Base-by-base conservation (phyloP, 2,888 invertebrate genomes). In the Amblyteles armatorius region DNA sequence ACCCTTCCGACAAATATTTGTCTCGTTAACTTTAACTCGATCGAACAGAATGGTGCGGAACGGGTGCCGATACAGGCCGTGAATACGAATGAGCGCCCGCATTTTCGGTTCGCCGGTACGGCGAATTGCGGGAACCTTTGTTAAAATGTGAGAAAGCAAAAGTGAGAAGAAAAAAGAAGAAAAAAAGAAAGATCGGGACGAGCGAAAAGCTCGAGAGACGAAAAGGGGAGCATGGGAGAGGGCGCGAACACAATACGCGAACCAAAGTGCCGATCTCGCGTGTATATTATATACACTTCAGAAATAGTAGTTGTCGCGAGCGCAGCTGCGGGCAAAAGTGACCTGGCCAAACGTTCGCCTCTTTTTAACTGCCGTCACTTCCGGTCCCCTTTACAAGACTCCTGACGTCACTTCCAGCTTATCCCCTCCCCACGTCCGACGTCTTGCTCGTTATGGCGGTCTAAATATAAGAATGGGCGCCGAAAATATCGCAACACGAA, bases 281-380 rank as follows among this genome's bases (percentile, higher is more conserved):
- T 11, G 55, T 40, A 63, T 40, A 76, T 65, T 74, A 52, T 57
- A 57, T 68, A 65, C 67, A 72, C 55, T 83, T 87, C 89, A 80
- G 80, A 91, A 91, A 91, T 91, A 90, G 90, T 86, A 87, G 86
- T 88, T 77, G 67, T 80, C 68, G 73, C 33, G 33, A 57, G 60
- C 77, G 88, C 90, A 90, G 90, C 90, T 90, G 91, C 90, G 77
- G 65, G 78, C 57, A 80, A 78, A 44, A 69, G 74, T 78, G 83
- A 86, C 57, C 79, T 79, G 84, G 60, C 50, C 82, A 80, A 85
- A 78, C 69, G 67, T 63, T 63, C 60, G 60, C 60, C 67, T 81
- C 83, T 73, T 87, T 88, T 87, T 89, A 88, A 90, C 88, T 87
- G 87, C 89, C 89, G 82, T 77, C 84, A 90, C 90, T 91, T 91